These are phyloP conservation scores for Grapholita molesta DNA, from an alignment of 1,140 invertebrate genomes.

Conservation along the genomic window DNA sequence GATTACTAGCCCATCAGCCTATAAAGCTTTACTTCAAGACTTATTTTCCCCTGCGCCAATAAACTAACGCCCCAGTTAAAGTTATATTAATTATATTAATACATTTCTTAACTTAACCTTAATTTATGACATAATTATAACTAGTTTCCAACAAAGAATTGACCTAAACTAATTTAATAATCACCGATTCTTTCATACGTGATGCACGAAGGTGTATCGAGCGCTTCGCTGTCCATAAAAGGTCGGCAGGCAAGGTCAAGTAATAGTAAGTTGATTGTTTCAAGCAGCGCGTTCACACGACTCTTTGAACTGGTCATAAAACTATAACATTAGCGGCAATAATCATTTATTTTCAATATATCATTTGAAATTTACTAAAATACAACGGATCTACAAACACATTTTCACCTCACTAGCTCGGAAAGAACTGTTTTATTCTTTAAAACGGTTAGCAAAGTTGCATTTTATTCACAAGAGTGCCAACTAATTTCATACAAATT, in stretches of 20 bases:
- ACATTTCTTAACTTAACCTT: neutral
- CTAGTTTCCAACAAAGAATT: neutral
- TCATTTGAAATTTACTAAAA: too few species aligned
- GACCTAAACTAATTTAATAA: neutral
- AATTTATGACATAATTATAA: neutral
- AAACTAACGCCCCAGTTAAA: neutral
- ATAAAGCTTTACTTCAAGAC: too few species aligned
- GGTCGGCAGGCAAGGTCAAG: neutral
- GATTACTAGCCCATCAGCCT: too few species aligned
- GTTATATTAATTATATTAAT: neutral
- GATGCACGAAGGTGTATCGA: neutral
- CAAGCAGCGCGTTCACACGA: neutral
- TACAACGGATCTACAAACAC: too few species aligned
- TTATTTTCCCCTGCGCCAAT: neutral
- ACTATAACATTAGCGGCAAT: too few species aligned
- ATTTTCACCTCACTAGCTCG: too few species aligned
- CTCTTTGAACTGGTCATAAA: neutral
- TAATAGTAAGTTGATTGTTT: neutral
- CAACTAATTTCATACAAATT: too few species aligned
- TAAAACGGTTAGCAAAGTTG: too few species aligned
- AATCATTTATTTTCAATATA: too few species aligned
- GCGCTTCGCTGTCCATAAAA: constrained; percentile 3
- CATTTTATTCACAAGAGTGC: too few species aligned
- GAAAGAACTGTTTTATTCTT: too few species aligned
- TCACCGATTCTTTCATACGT: neutral